Evolutionary conservation across 2,113 vertebrate species (phyloP).

Genomic region (Entelurus aequoreus): DNA sequence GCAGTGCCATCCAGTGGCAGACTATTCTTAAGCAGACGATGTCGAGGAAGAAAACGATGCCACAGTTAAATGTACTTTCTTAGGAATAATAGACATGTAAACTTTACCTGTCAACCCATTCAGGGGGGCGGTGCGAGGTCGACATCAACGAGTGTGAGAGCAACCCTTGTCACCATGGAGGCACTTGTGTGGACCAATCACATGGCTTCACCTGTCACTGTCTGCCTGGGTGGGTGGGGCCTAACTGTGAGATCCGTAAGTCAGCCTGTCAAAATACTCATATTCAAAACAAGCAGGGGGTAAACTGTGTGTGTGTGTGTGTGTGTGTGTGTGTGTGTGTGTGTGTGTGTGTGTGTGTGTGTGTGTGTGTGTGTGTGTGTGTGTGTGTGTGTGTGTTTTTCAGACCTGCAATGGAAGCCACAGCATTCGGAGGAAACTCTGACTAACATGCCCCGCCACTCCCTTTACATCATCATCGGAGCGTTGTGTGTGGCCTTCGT

Average conservation of each 20-base stretch:
- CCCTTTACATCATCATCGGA: constrained; percentile 96
- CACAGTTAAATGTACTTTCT: background rate
- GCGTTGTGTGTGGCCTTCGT: constrained; percentile 93
- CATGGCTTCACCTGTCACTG: constrained; percentile 91
- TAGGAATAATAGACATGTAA: background rate
- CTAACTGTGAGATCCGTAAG: constrained; percentile 96
- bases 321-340: no score
- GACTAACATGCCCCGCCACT: constrained; percentile 94
- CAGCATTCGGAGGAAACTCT: constrained; percentile 87
- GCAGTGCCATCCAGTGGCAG: no score
- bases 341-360: no score
- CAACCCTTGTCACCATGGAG: constrained; percentile 89
- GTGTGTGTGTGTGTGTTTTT: constrained; percentile 16
- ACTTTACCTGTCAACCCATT: constrained; percentile 15
- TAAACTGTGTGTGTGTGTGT: no score
- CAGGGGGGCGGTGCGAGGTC: constrained; percentile 89
- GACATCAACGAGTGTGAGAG: constrained; percentile 92
- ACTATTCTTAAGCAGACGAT: no score
- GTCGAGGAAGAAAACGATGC: no score
- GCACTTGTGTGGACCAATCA: constrained; percentile 90
- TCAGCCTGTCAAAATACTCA: constrained; percentile 37
- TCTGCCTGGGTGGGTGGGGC: constrained; percentile 91
- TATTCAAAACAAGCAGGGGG: background rate
- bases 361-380: no score
- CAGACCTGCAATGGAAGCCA: constrained; percentile 94